phyloP scores from a whole-genome alignment of 2,888 invertebrate species.

The Dicranocentrus wangi region DNA sequence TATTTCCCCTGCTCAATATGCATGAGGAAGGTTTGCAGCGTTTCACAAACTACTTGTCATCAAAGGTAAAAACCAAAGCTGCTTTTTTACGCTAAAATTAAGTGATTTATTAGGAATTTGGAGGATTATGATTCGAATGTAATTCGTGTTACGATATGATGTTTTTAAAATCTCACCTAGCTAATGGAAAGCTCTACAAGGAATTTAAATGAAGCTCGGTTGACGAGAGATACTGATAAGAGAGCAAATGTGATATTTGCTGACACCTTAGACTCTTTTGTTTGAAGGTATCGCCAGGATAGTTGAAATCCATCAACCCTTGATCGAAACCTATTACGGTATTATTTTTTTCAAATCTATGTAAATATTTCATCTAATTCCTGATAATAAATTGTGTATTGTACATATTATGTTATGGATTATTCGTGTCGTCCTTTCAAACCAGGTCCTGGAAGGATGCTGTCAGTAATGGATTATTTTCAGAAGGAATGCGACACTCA shows the following conservation, averaged over 20 bases:
- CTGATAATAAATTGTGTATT: too few relatives aligned
- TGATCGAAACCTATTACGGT: conserved; percentile 92
- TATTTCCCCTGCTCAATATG: conserved; percentile 94
- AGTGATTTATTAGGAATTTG: too few relatives aligned
- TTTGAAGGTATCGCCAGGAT: conserved; percentile 90
- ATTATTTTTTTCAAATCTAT: too few relatives aligned
- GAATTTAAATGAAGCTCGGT: conserved; percentile 82
- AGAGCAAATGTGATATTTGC: conserved; percentile 86
- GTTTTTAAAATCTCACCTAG: conserved; percentile 75
- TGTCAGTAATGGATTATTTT: conserved; percentile 82
- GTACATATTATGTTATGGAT: too few relatives aligned
- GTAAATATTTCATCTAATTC: too few relatives aligned
- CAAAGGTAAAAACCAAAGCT: conserved; percentile 80
- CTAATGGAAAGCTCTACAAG: conserved; percentile 82
- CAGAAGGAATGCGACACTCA: conserved; percentile 87
- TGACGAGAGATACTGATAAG: conserved; percentile 81
- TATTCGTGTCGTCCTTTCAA: too few relatives aligned
- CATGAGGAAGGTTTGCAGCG: conserved; percentile 91
- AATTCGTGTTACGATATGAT: too few relatives aligned
- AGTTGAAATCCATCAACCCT: conserved; percentile 89
- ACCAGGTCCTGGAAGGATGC: conserved; percentile 82
- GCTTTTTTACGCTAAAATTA: too few relatives aligned
- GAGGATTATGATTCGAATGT: too few relatives aligned
- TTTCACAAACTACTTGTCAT: conserved; percentile 89
- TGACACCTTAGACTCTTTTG: conserved; percentile 86